phyloP scores from a whole-genome alignment of 1,140 invertebrate species.

The Hylaeus volcanicus region DNA sequence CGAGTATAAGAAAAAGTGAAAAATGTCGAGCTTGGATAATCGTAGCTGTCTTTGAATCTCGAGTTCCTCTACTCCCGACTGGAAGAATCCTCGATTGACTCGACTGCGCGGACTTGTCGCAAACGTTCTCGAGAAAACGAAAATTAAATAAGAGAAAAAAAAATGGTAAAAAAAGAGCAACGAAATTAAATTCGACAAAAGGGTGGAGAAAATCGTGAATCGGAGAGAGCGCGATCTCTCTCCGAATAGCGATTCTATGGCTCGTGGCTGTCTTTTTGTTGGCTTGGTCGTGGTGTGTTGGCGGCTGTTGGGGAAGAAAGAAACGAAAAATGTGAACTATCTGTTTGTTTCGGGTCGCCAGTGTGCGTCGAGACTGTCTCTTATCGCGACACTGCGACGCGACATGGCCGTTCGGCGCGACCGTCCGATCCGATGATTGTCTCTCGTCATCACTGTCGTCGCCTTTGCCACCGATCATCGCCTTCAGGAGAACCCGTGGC shows the following conservation, averaged over 20 bases:
- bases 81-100: no score
- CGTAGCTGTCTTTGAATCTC: no score
- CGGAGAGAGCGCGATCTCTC: slow-evolving; percentile 1
- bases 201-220: slow-evolving; percentile 9
- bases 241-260: slow-evolving; percentile 2
- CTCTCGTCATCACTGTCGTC: slow-evolving; percentile 59
- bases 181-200: not conserved
- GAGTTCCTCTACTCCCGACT: no score
- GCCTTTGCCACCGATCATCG: slow-evolving; percentile 65
- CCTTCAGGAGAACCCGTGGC: slow-evolving; percentile 77
- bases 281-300: slow-evolving; percentile 67
- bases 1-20: no score
- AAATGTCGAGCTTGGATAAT: no score
- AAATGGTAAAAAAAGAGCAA: not conserved
- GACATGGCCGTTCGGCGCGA: not conserved
- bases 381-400: slow-evolving; percentile 31
- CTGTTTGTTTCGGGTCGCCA: slow-evolving; percentile 1
- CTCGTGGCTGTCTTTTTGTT: slow-evolving; percentile 56
- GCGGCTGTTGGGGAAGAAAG: slow-evolving; percentile 60
- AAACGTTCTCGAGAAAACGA: no score
- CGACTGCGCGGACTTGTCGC: no score
- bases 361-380: slow-evolving; percentile 31
- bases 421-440: slow-evolving; percentile 19
- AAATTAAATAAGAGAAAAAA: not conserved
- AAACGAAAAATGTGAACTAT: slow-evolving; percentile 53